Evolutionary conservation across 2,797 vertebrate genomes (phyloP).

Genomic region (Lacerta bilineata): DNA sequence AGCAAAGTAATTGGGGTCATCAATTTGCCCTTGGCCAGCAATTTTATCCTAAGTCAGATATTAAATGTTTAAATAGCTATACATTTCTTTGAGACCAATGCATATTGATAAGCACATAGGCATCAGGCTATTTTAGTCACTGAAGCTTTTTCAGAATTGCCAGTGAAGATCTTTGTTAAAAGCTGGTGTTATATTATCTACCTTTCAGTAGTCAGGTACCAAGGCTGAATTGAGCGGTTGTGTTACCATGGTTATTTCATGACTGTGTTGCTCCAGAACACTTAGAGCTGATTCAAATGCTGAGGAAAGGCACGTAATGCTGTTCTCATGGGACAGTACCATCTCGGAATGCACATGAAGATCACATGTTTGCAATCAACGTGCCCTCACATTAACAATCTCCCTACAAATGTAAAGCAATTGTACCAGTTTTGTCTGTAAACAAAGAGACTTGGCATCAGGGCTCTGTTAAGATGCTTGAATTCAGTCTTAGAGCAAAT

Average conservation of each 20-base stretch:
- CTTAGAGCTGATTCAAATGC: constrained; percentile 47
- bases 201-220: constrained; percentile 52
- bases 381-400: background rate
- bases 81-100: background rate
- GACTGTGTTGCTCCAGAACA: constrained; percentile 45
- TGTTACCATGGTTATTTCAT: constrained; percentile 51
- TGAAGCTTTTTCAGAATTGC: constrained; percentile 30
- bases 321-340: constrained; percentile 29
- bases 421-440: background rate
- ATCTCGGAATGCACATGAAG: constrained; percentile 23
- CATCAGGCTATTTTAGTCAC: constrained; percentile 16
- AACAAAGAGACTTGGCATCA: background rate
- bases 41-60: background rate
- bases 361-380: background rate
- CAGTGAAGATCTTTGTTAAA: constrained; percentile 33
- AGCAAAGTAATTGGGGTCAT: background rate
- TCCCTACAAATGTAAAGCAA: background rate
- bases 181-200: constrained; percentile 39
- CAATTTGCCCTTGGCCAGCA: background rate
- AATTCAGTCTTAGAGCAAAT: background rate
- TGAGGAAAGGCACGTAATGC: constrained; percentile 38
- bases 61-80: constrained; percentile 7
- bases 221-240: constrained; percentile 17
- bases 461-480: background rate
- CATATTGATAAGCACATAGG: background rate